Conservation (phyloP, 2,797 vertebrate genomes). For the Psittacula echo region DNA sequence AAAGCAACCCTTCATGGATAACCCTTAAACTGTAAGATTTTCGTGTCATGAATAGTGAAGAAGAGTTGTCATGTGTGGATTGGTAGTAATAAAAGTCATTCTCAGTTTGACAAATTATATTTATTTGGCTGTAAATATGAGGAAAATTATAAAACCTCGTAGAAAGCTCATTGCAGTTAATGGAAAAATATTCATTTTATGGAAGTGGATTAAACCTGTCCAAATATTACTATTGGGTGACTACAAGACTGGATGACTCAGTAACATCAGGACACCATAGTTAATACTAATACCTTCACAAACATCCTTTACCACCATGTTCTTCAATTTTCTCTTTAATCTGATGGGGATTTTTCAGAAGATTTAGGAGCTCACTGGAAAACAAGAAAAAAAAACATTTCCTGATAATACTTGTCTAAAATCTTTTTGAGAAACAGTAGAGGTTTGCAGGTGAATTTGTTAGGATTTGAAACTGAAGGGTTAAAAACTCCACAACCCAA, state of each 20-base stretch:
- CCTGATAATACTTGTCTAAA: not conserved
- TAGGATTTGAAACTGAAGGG: not conserved
- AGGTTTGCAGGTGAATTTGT: not conserved
- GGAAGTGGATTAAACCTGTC: not conserved
- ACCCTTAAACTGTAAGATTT: not conserved
- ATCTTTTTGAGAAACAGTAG: not conserved
- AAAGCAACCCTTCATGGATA: not conserved
- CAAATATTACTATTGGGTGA: not conserved
- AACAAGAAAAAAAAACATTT: rapidly evolving
- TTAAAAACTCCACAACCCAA: not conserved
- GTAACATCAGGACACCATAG: not conserved
- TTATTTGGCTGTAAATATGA: not conserved
- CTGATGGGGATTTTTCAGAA: not conserved
- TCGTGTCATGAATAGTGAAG: not conserved
- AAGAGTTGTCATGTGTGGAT: not conserved
- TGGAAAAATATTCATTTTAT: not conserved
- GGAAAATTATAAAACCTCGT: not conserved
- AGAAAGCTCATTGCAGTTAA: not conserved
- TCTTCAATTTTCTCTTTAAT: not conserved
- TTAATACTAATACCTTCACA: not conserved
- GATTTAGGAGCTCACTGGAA: not conserved
- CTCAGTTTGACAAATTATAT: not conserved
- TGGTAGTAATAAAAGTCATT: not conserved
- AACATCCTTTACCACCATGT: not conserved
- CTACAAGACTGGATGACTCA: not conserved